Base-by-base conservation (phyloP, 1,140 invertebrate species). In the Maconellicoccus hirsutus region DNA sequence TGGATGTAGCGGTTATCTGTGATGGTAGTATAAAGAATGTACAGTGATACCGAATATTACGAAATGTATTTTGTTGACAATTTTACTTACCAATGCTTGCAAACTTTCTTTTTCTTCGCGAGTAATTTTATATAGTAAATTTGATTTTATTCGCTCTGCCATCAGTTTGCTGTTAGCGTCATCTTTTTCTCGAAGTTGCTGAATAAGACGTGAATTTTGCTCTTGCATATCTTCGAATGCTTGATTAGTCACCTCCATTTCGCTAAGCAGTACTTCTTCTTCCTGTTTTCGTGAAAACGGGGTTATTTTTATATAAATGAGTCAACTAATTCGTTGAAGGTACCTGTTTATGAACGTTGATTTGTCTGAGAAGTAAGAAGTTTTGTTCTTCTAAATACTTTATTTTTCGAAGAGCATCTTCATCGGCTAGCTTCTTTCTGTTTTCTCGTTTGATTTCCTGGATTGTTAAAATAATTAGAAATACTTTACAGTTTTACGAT, bases 141-240 rank as follows among this genome's bases (percentile, higher is more conserved):
- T 98, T 3, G 94, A 93, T 80, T 98, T 98, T 70, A 98, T 98
- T 70, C 93, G 80, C 77, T 99, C 97, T 0, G 94, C 94, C 95
- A 99, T 98, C 0, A 99, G 86, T 81, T 99, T 99, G 77, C 99
- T 98, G 81, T 99, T 99, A 1, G 96, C 96, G 79, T 99, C 96
- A 79, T 99, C 97, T 77, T 98, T 99, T 78, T 99, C 96, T 2
- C 94, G 82, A n/a, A 99, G 81, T 79, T 98, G 96, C 76, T 98
- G 94, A 70, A 99, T 92, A 8, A 99, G 83, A 27, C 96, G 82
- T 0, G 93, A 93, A 82, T 99, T 99, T 80, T 98, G 95, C 78
- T 98, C 96, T 80, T 98, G 96, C 94, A 98, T 98, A 77, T 98
- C 96, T 81, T 99, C 96, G 79, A 98, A 98, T 0, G 97, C 97